phyloP scores from a whole-genome alignment of 1,140 invertebrate genomes.

The Physella acuta region DNA sequence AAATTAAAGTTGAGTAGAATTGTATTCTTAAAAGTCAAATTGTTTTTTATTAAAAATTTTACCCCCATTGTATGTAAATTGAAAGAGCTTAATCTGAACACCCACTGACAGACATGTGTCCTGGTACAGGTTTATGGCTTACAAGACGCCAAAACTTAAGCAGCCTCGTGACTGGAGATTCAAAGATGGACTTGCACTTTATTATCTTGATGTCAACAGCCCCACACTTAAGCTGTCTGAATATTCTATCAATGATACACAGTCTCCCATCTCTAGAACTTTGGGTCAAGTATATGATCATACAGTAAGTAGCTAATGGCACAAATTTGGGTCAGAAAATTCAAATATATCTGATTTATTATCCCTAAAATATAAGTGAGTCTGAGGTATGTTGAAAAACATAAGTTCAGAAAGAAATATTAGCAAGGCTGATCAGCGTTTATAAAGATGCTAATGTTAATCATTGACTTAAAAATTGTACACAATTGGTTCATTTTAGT shows the following conservation, averaged over 20 bases:
- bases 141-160: slow-evolving; percentile 76
- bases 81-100: no score
- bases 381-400: neutral
- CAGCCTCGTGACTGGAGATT: slow-evolving; percentile 64
- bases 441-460: neutral
- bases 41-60: no score
- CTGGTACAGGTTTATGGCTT: slow-evolving; percentile 74
- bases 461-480: no score
- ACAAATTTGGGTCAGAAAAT: neutral
- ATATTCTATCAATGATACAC: slow-evolving; percentile 67
- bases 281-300: slow-evolving; percentile 67
- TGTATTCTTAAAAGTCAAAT: no score
- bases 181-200: slow-evolving; percentile 70
- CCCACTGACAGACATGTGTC: neutral
- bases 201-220: slow-evolving; percentile 67
- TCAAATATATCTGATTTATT: neutral
- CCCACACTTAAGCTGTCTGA: slow-evolving; percentile 71
- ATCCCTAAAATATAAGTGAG: neutral
- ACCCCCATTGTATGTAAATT: no score
- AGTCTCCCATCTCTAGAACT: slow-evolving; percentile 75
- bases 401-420: neutral
- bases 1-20: no score
- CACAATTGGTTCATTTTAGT: no score
- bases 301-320: slow-evolving; percentile 26
- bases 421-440: neutral